Percentiles rank a stretch among this genome's conserved stretches.
Conservation (phyloP, 2,113 vertebrate species). For the Corythornis madagascariensis region DNA sequence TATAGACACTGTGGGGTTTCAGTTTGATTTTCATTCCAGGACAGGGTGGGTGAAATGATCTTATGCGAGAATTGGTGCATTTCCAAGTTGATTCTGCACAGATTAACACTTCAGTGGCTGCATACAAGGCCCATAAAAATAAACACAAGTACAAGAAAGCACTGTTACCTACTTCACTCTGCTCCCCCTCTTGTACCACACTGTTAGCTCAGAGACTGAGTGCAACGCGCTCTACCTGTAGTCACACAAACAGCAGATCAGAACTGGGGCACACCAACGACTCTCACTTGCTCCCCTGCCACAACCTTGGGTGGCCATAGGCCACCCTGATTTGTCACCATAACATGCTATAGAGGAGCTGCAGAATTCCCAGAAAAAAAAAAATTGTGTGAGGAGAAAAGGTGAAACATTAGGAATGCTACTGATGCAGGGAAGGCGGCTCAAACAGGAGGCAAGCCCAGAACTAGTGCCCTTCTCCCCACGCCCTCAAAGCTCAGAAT, state of each 20-base stretch:
- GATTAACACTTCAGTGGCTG: constrained; percentile 8
- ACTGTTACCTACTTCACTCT: not conserved
- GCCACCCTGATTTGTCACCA: not conserved
- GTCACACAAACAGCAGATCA: not conserved
- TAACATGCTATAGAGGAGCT: not conserved
- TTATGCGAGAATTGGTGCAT: not conserved
- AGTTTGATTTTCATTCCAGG: not conserved
- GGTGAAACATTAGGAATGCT: not conserved
- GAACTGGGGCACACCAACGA: not conserved
- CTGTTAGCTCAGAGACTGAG: not conserved
- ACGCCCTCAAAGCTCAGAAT: not conserved
- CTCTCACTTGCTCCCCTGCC: not conserved
- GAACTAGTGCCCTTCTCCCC: not conserved
- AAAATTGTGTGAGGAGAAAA: not conserved
- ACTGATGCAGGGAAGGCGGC: not conserved
- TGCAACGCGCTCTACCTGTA: rapidly evolving
- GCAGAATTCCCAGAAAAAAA: not conserved
- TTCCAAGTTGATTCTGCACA: not conserved
- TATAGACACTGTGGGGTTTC: not conserved
- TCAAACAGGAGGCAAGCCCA: not conserved
- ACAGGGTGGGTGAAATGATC: not conserved
- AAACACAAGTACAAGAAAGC: not conserved
- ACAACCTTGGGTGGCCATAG: not conserved
- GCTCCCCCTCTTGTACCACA: rapidly evolving
- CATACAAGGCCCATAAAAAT: not conserved